Evolutionary conservation across 2,113 vertebrate species (phyloP), one percentile per base, ranked within the genome.

Genomic region (Rhadina sibilatrix): DNA sequence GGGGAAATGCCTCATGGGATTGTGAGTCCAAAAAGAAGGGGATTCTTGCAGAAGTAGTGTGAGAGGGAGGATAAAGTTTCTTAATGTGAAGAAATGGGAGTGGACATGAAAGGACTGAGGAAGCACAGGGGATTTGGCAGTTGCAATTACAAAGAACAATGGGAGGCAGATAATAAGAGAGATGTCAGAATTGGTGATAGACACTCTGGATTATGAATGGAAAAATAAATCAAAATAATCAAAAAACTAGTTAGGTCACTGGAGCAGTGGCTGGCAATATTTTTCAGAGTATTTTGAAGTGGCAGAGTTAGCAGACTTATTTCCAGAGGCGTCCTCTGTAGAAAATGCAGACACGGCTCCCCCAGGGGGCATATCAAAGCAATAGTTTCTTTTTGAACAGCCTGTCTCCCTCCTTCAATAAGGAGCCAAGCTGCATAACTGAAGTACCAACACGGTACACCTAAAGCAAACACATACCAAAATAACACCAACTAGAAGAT

Each of bases 201-300:
- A 61, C 27, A 49, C 31, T 71, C 20, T 0, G 3, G 60, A 83
- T 60, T 37, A n/a, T 38, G 47, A 90, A 90, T 31, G 53, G 42
- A 77, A 83, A 87, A 92, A 68, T 42, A 93, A 85, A 89, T 46
- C 18, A 70, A 63, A 94, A 86, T 82, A 88, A 94, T 89, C 2
- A 90, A 78, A 92, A 74, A 70, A 37, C 18, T 75, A 35, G 31
- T 64, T 86, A 88, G 46, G 52, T n/a, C 38, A 66, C 47, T 49
- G 40, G 24, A n/a, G 35, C 78, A 76, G 31, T 38, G 49, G 8
- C 75, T 76, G 30, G 17, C 38, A 93, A 49, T 22, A 50, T 65
- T 87, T 84, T 76, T 85, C 70, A 33, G 37, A 65, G 53, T 49
- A 60, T 72, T 90, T 84, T 57, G 50, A 88, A 92, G 50, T 11